Evolutionary conservation across 2,797 vertebrate genomes (phyloP).

Genomic region (Darevskia nairensis): DNA sequence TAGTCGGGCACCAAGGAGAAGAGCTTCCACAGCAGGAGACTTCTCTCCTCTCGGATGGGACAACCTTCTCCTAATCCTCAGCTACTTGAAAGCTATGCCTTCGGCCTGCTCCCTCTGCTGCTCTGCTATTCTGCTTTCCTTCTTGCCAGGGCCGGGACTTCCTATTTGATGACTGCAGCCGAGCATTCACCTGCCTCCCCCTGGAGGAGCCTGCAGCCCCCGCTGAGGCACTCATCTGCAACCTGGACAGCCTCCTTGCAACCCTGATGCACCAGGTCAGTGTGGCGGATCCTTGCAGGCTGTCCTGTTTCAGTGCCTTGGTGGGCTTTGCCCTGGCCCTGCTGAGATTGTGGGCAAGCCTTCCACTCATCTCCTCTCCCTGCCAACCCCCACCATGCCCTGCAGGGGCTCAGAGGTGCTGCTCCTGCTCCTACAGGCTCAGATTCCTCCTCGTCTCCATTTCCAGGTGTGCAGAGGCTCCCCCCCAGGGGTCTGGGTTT

Average conservation of each 20-base stretch:
- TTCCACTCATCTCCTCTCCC: not conserved
- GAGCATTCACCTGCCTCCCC: conserved; percentile 91
- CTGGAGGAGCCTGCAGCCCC: conserved; percentile 69
- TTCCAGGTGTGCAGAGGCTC: conserved; percentile 88
- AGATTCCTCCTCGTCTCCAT: not conserved
- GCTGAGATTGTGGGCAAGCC: no score
- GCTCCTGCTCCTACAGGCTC: not conserved
- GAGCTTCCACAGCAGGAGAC: not conserved
- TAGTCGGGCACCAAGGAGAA: not conserved
- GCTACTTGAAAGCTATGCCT: no score
- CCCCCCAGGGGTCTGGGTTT: conserved; percentile 94
- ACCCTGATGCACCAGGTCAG: conserved; percentile 83
- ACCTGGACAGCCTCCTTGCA: conserved; percentile 88
- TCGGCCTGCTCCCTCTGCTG: not conserved
- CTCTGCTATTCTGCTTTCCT: accelerated
- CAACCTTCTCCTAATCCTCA: no score
- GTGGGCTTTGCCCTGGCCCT: not conserved
- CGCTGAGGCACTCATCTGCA: conserved; percentile 86
- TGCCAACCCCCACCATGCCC: no score
- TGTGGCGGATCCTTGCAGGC: not conserved
- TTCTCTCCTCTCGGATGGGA: no score
- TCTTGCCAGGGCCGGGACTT: conserved; percentile 88
- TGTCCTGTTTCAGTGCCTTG: not conserved
- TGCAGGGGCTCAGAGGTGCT: not conserved
- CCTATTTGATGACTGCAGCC: conserved; percentile 91